Conservation (phyloP, 2,888 invertebrate species). For the Rhimphoctona megacephalus region DNA sequence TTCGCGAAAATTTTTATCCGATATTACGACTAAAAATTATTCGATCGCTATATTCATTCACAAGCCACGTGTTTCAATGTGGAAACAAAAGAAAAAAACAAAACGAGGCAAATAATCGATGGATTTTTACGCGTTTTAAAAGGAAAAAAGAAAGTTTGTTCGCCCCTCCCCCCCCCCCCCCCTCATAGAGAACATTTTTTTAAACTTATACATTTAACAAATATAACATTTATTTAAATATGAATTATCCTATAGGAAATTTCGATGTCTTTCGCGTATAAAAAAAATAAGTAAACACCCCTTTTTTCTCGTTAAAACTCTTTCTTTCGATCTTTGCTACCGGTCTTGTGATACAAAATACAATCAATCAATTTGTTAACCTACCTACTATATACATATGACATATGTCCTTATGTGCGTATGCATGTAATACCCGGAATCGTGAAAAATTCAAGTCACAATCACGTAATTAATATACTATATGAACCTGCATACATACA, state of each 20-base stretch:
- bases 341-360: conserved; percentile 81
- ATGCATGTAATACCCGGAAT: conserved; percentile 80
- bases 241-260: conserved; percentile 46
- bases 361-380: conserved; percentile 84
- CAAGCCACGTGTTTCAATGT: neutral
- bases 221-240: conserved; percentile 60
- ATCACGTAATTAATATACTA: conserved; percentile 70
- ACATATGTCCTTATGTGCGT: conserved; percentile 83
- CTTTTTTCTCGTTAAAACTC: conserved; percentile 57
- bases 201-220: conserved; percentile 56
- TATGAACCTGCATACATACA: conserved; percentile 79
- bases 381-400: conserved; percentile 84
- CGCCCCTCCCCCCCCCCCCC: neutral
- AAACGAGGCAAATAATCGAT: conserved; percentile 18
- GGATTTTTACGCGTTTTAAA: neutral
- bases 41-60: neutral
- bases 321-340: conserved; percentile 77
- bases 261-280: conserved; percentile 53
- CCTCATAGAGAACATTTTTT: conserved; percentile 16
- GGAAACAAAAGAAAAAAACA: conserved; percentile 17
- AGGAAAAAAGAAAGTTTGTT: conserved; percentile 12
- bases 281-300: conserved; percentile 48
- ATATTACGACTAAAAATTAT: neutral
- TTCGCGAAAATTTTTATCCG: neutral
- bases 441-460: conserved; percentile 74